Evolutionary conservation across 2,888 invertebrate species (phyloP).

Genomic region (Morpho helenor): DNA sequence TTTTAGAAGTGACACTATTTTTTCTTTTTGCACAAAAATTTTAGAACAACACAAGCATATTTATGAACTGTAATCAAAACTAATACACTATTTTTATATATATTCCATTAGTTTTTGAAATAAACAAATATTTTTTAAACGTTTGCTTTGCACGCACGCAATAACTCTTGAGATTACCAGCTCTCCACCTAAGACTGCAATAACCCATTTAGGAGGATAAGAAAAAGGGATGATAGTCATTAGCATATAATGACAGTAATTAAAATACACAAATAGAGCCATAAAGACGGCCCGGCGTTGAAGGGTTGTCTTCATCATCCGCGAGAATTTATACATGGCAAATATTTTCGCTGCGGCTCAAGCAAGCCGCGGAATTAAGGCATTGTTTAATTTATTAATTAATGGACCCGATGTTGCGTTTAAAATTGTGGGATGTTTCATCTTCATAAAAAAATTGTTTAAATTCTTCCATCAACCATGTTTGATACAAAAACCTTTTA

Average conservation of each 20-base stretch:
- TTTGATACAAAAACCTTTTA: too few species aligned
- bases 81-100: too few species aligned
- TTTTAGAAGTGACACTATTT: too few species aligned
- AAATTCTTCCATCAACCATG: slow-evolving; percentile 10
- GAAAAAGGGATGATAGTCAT: slow-evolving; percentile 80
- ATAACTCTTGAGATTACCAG: slow-evolving; percentile 8
- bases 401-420: slow-evolving; percentile 66
- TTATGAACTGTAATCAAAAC: too few species aligned
- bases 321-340: slow-evolving; percentile 75
- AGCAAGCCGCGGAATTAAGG: slow-evolving; percentile 61
- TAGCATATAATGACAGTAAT: slow-evolving; percentile 85
- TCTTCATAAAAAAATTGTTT: slow-evolving; percentile 6
- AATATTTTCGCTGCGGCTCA: slow-evolving; percentile 73
- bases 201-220: slow-evolving; percentile 79
- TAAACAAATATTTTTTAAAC: too few species aligned
- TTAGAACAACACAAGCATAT: too few species aligned
- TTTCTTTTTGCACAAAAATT: too few species aligned
- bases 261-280: slow-evolving; percentile 86
- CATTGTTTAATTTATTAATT: slow-evolving; percentile 78
- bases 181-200: slow-evolving; percentile 54
- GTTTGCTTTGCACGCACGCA: not conserved
- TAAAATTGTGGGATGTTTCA: slow-evolving; percentile 40
- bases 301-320: slow-evolving; percentile 78
- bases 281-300: slow-evolving; percentile 77
- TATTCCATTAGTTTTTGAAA: too few species aligned